These are phyloP conservation scores for Parascotia fuliginaria DNA, from an alignment of 2,888 invertebrate genomes.

Conservation along the genomic window DNA sequence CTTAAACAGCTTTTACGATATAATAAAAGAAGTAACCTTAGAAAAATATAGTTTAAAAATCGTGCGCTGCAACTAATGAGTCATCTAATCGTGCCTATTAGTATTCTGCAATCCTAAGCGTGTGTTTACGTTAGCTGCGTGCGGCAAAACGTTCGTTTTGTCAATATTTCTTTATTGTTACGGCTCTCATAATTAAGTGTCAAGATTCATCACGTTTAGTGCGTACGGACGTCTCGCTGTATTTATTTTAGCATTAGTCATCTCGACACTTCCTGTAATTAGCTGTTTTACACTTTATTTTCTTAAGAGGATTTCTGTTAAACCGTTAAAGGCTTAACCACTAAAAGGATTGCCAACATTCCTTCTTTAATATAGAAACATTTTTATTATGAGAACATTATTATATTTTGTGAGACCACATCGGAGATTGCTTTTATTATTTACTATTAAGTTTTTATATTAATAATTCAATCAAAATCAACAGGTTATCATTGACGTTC, in stretches of 20 bases:
- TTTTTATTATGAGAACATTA: too few species aligned
- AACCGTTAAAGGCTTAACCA: too few species aligned
- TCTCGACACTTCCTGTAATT: constrained; percentile 15
- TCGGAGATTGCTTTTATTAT: too few species aligned
- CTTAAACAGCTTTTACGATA: too few species aligned
- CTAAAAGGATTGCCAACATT: too few species aligned
- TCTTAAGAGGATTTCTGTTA: neutral
- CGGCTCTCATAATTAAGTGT: constrained; percentile 21
- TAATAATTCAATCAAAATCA: too few species aligned
- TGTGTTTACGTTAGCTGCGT: constrained; percentile 2
- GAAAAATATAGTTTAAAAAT: too few species aligned
- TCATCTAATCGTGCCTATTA: neutral
- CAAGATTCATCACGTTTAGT: constrained; percentile 28
- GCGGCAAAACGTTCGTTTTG: constrained; percentile 1
- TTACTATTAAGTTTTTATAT: too few species aligned
- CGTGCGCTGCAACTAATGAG: neutral
- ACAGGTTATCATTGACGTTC: too few species aligned
- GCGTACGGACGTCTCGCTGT: neutral
- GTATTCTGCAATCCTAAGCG: neutral
- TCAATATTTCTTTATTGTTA: constrained; percentile 25
- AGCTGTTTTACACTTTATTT: constrained; percentile 17
- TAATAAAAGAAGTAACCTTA: too few species aligned
- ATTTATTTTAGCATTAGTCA: constrained; percentile 6
- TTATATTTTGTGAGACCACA: too few species aligned
- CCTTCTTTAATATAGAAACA: neutral